A percentile compares a stretch with the other conserved stretches of the same genome.
phyloP scores from a whole-genome alignment of 2,888 invertebrate species.

The Cantharis flavilabris region DNA sequence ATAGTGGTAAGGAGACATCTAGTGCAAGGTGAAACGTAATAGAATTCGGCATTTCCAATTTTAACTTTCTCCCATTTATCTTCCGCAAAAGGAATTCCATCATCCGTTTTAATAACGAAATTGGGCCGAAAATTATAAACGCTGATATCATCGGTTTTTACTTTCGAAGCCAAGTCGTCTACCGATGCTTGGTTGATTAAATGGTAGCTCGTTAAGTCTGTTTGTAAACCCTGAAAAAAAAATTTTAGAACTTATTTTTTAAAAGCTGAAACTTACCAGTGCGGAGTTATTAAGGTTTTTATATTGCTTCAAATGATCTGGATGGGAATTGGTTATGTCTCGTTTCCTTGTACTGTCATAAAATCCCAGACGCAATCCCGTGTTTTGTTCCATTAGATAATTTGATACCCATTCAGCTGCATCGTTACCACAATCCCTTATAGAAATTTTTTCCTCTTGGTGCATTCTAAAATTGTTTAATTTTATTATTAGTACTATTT shows the following conservation, averaged over 20 bases:
- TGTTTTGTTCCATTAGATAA: constrained; percentile 47
- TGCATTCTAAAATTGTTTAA: neutral
- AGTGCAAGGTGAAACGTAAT: constrained; percentile 62
- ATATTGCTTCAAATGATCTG: constrained; percentile 41
- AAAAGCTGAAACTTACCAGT: constrained; percentile 34
- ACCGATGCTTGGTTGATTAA: constrained; percentile 60
- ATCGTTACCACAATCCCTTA: constrained; percentile 66
- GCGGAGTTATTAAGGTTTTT: constrained; percentile 43
- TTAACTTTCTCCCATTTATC: constrained; percentile 64
- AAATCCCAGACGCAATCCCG: constrained; percentile 49
- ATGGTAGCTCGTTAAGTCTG: constrained; percentile 61
- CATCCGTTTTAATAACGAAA: constrained; percentile 58
- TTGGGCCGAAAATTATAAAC: constrained; percentile 62
- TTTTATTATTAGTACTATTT: neutral
- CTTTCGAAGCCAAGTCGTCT: constrained; percentile 57
- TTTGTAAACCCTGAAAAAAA: constrained; percentile 54
- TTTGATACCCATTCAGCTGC: constrained; percentile 65
- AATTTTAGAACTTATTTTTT: too few relatives aligned
- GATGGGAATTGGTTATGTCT: constrained; percentile 41
- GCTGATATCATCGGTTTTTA: constrained; percentile 51
- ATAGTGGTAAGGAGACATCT: constrained; percentile 57
- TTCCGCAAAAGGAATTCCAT: constrained; percentile 55
- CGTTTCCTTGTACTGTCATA: constrained; percentile 43
- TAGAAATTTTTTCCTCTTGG: constrained; percentile 7
- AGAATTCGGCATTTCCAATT: constrained; percentile 58